Percentiles rank a stretch among this genome's conserved stretches.
These are phyloP conservation scores for Nasonia vitripennis DNA, from an alignment of 1,140 invertebrate species.

Conservation along the genomic window DNA sequence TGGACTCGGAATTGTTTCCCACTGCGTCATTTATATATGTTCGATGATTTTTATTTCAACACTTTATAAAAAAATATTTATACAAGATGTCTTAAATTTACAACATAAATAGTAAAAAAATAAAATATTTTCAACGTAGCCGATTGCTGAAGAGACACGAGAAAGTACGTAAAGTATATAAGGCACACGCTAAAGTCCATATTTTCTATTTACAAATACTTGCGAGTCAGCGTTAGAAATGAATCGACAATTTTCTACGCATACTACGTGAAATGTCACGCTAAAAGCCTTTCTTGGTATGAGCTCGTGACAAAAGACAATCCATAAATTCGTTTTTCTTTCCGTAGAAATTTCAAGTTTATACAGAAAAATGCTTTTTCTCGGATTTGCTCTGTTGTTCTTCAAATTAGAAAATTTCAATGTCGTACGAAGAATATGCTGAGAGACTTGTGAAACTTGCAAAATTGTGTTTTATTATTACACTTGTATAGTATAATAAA, in stretches of 20 bases:
- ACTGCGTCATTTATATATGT: not conserved
- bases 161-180: not conserved
- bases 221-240: not conserved
- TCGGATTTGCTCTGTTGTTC: not conserved
- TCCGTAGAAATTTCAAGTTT: too few species aligned
- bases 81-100: not conserved
- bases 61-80: slow-evolving; percentile 10
- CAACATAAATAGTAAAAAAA: slow-evolving; percentile 23
- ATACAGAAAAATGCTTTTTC: not conserved
- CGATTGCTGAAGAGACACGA: not conserved
- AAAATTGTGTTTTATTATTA: too few species aligned
- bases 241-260: not conserved
- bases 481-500: not conserved
- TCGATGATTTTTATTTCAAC: not conserved
- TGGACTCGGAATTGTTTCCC: not conserved
- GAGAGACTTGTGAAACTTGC: too few species aligned
- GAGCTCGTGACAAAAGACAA: not conserved
- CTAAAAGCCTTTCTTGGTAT: not conserved
- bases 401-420: too few species aligned
- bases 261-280: not conserved
- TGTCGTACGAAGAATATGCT: too few species aligned
- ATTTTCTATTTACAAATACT: slow-evolving; percentile 32
- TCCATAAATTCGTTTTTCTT: too few species aligned
- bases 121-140: not conserved
- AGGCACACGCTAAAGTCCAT: not conserved